Evolutionary conservation across 2,113 vertebrate genomes (phyloP).

Genomic region (Ophthalmolycus amberensis): DNA sequence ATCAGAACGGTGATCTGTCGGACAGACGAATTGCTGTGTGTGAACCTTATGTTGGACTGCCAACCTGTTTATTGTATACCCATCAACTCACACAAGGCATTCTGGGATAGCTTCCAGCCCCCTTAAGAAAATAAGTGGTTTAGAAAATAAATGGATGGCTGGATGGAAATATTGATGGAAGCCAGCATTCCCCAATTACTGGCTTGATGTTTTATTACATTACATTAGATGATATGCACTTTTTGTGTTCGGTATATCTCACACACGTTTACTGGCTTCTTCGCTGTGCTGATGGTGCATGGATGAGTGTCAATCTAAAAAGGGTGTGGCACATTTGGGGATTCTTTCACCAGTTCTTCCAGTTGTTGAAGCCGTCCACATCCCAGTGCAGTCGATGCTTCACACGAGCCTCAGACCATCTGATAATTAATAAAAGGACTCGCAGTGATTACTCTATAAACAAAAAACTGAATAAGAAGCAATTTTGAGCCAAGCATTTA

Average conservation of each 20-base stretch:
- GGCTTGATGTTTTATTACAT: slow-evolving; percentile 17
- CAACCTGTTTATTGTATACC: neutral
- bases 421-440: too few species aligned
- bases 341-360: neutral
- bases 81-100: neutral
- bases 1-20: too few species aligned
- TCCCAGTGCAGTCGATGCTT: neutral
- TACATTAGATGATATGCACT: slow-evolving; percentile 26
- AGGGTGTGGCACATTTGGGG: neutral
- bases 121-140: slow-evolving; percentile 10
- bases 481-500: neutral
- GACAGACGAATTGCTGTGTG: too few species aligned
- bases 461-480: neutral
- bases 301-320: neutral
- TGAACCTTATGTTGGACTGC: neutral
- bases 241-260: slow-evolving; percentile 17
- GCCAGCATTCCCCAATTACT: neutral
- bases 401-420: neutral
- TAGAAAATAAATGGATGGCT: slow-evolving; percentile 4
- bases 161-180: slow-evolving; percentile 17
- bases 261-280: neutral
- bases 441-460: neutral
- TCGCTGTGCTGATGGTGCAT: neutral
- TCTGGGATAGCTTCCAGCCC: neutral
- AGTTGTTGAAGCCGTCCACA: neutral